Percentiles rank a stretch among this genome's conserved stretches.
Evolutionary conservation across 2,113 vertebrate genomes (phyloP).

Genomic region (Trichomycterus rosablanca): DNA sequence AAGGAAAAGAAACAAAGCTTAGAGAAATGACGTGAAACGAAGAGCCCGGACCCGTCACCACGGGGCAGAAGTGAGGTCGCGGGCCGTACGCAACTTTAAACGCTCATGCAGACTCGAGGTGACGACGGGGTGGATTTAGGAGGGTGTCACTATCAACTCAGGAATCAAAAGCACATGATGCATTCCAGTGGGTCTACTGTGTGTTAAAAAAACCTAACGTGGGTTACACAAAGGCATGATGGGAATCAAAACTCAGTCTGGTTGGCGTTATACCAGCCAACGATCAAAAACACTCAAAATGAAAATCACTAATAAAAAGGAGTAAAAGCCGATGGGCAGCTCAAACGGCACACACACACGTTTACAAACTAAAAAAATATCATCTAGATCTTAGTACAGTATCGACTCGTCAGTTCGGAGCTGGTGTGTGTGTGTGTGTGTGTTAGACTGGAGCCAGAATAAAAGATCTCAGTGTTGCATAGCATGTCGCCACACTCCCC

Average conservation of each 20-base stretch:
- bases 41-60: not conserved
- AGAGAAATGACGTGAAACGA: slow-evolving; percentile 25
- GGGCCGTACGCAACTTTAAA: slow-evolving; percentile 6
- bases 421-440: slow-evolving; percentile 5
- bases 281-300: slow-evolving; percentile 2
- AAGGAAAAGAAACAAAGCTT: slow-evolving; percentile 59
- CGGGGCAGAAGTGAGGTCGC: slow-evolving; percentile 5
- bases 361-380: not conserved
- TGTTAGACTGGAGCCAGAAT: slow-evolving; percentile 2
- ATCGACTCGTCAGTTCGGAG: not conserved
- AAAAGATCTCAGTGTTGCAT: slow-evolving; percentile 17
- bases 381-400: slow-evolving; percentile 10
- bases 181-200: slow-evolving; percentile 2
- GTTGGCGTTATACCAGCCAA: slow-evolving; percentile 9
- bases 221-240: slow-evolving; percentile 8
- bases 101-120: slow-evolving; percentile 29
- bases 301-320: not conserved
- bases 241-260: not conserved
- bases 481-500: not conserved
- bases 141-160: not conserved
- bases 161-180: not conserved
- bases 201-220: not conserved
- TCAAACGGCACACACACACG: not conserved
- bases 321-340: slow-evolving; percentile 2
- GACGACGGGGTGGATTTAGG: not conserved